Evolutionary conservation across 2,888 invertebrate genomes (phyloP).

Genomic region (Steinernema scapterisci): DNA sequence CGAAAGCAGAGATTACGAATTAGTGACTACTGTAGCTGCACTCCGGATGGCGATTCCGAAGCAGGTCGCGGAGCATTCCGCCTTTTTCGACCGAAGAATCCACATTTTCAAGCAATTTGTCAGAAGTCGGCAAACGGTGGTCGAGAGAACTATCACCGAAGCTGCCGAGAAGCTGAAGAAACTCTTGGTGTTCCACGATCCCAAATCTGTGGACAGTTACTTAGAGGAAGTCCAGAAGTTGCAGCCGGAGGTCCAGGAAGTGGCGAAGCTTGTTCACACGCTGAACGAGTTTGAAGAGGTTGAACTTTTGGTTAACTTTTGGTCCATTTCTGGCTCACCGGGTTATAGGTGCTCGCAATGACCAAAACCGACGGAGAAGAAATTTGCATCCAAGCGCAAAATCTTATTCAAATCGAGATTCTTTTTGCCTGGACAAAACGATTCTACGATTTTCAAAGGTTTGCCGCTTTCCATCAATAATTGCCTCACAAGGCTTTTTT

Average conservation of each 20-base stretch:
- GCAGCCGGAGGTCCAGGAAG: not conserved
- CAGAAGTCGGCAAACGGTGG: conserved; percentile 40
- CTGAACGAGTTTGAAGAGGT: conserved; percentile 4
- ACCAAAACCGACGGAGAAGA: conserved; percentile 12
- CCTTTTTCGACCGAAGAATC: not conserved
- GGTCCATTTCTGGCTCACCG: no score
- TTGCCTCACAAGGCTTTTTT: no score
- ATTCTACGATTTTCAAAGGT: conserved; percentile 57
- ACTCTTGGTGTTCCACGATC: conserved; percentile 35
- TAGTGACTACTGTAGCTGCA: conserved; percentile 40
- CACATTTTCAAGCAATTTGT: conserved; percentile 14
- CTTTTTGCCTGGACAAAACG: conserved; percentile 54
- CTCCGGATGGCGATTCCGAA: conserved; percentile 43
- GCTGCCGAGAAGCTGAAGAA: conserved; percentile 47
- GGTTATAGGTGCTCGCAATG: not conserved
- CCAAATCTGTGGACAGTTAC: not conserved
- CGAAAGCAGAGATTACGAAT: conserved; percentile 44
- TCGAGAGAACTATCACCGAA: conserved; percentile 40
- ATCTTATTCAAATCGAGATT: conserved; percentile 33
- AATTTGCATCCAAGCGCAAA: conserved; percentile 26
- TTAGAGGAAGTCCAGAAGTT: not conserved
- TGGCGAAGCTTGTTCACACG: not conserved
- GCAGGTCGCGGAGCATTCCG: conserved; percentile 30
- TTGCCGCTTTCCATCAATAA: conserved; percentile 20
- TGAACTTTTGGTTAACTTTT: no score